Evolutionary conservation across 2,113 vertebrate genomes (phyloP).

Genomic region (Trichechus manatus): DNA sequence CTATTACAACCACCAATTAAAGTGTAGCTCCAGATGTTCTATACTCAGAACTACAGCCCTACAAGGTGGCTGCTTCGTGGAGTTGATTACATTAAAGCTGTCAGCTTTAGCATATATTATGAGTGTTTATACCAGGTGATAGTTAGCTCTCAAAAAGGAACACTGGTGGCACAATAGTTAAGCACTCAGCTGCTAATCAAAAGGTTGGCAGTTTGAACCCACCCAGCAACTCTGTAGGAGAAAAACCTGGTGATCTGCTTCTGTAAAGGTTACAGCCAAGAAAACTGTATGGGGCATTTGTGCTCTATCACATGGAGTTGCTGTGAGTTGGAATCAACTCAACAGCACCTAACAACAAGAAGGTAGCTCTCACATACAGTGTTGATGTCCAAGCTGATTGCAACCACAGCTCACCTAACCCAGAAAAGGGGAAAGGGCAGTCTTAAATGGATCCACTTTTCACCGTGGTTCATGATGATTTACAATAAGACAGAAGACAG

Average conservation of each 20-base stretch:
- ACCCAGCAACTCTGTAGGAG: too few species aligned
- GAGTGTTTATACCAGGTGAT: not conserved
- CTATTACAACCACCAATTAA: constrained; percentile 60
- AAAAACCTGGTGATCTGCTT: too few species aligned
- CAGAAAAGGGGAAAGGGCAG: not conserved
- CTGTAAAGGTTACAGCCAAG: too few species aligned
- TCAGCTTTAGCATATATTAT: not conserved
- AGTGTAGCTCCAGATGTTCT: constrained; percentile 66
- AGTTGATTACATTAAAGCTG: constrained; percentile 41
- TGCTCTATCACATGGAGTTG: too few species aligned
- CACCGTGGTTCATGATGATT: not conserved
- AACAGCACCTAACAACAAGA: too few species aligned
- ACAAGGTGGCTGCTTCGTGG: not conserved
- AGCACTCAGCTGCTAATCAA: too few species aligned
- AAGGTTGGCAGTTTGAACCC: too few species aligned
- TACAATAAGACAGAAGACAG: not conserved
- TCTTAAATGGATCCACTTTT: not conserved
- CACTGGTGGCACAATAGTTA: too few species aligned
- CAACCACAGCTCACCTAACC: not conserved
- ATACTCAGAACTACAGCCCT: not conserved
- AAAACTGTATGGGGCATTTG: too few species aligned
- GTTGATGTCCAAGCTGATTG: not conserved
- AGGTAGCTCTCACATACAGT: not conserved
- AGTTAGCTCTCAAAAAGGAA: too few species aligned
- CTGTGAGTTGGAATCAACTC: too few species aligned